Percentiles rank a stretch among this genome's conserved stretches.
phyloP scores from a whole-genome alignment of 2,113 vertebrate genomes.

The Probosciger aterrimus region DNA sequence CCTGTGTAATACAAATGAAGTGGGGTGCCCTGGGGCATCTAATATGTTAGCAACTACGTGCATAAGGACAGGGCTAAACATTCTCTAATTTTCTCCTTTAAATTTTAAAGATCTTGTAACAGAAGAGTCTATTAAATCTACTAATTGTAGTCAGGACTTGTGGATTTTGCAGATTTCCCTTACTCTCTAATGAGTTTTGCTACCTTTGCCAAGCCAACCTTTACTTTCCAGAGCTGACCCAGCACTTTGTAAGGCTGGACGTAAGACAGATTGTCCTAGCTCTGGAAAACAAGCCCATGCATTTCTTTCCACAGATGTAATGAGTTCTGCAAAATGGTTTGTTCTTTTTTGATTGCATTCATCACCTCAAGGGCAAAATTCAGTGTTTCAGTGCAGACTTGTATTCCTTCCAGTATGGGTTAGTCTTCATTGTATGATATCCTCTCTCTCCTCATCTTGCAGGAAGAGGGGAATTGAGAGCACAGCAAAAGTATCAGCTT shows the following conservation, averaged over 20 bases:
- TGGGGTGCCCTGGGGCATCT: neutral
- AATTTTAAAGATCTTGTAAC: neutral
- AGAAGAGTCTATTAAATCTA: neutral
- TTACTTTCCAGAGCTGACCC: neutral
- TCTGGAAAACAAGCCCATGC: neutral
- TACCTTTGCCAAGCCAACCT: conserved; percentile 9
- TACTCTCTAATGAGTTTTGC: neutral
- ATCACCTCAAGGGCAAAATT: neutral
- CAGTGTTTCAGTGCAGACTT: neutral
- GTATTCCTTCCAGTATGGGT: neutral
- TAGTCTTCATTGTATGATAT: neutral
- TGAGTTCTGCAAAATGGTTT: neutral
- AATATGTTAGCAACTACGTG: neutral
- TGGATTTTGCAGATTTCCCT: conserved; percentile 17
- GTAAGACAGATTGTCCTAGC: neutral
- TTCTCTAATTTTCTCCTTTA: neutral
- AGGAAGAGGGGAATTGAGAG: neutral
- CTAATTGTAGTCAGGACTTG: conserved; percentile 11
- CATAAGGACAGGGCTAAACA: neutral
- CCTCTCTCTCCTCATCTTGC: neutral
- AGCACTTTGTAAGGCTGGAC: neutral
- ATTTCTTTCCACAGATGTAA: neutral
- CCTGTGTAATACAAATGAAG: neutral
- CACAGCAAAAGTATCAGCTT: neutral
- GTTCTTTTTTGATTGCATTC: neutral